Conservation (phyloP, 2,888 invertebrate species). For the Hartigia nigra region DNA sequence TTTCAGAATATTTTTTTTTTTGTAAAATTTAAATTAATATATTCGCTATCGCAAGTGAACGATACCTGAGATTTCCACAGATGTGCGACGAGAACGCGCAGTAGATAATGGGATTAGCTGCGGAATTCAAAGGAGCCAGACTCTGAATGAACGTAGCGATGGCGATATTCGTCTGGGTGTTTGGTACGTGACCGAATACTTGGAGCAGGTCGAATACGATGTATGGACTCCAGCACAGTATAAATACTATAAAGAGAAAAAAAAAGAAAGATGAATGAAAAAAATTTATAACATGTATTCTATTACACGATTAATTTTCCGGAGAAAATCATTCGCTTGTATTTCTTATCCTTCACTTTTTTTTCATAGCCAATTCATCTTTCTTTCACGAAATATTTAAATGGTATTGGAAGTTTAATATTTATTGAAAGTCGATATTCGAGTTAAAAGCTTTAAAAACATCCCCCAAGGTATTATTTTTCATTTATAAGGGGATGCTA, state of each 20-base stretch:
- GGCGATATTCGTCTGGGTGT: slow-evolving; percentile 79
- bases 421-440: not conserved
- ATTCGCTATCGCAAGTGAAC: not conserved
- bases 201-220: slow-evolving; percentile 88
- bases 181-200: slow-evolving; percentile 82
- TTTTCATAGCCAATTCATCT: not conserved
- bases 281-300: not conserved
- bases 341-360: no score
- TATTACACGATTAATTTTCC: not conserved
- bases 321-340: not conserved
- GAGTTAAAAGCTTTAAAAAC: not conserved
- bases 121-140: slow-evolving; percentile 87
- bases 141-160: slow-evolving; percentile 89
- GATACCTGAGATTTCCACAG: slow-evolving; percentile 80
- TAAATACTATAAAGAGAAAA: slow-evolving; percentile 76
- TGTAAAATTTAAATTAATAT: not conserved
- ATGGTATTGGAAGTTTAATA: not conserved
- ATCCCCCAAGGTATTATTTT: no score
- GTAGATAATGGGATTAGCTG: slow-evolving; percentile 91
- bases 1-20: not conserved
- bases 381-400: not conserved
- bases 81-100: slow-evolving; percentile 89
- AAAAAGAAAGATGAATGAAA: not conserved
- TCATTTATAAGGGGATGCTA: not conserved
- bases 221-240: slow-evolving; percentile 92